phyloP scores from a whole-genome alignment of 1,140 invertebrate genomes.

The Lordiphosa stackelbergi region DNA sequence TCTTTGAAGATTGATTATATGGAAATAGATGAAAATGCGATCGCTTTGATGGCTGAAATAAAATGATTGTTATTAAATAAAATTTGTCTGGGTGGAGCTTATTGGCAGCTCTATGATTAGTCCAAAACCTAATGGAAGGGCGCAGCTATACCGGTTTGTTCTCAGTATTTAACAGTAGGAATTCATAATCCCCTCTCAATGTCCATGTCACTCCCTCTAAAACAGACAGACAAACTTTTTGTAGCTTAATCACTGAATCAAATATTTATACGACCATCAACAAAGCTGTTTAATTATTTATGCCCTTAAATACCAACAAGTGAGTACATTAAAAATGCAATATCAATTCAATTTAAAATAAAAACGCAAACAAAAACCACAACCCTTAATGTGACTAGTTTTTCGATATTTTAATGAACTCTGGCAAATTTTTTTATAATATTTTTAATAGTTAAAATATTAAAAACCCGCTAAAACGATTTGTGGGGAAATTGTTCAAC shows the following conservation, averaged over 20 bases:
- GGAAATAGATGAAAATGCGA: too few relatives aligned
- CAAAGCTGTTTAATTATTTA: constrained; percentile 48
- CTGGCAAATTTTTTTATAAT: neutral
- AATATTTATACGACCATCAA: constrained; percentile 39
- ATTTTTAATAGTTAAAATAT: constrained; percentile 3
- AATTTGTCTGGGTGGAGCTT: too few relatives aligned
- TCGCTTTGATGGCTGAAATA: too few relatives aligned
- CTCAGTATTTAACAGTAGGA: too few relatives aligned
- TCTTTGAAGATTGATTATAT: too few relatives aligned
- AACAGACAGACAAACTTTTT: constrained; percentile 7
- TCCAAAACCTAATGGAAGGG: too few relatives aligned
- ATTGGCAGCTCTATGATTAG: too few relatives aligned
- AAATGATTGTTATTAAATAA: too few relatives aligned
- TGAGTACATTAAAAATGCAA: constrained; percentile 57
- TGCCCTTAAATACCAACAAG: constrained; percentile 3
- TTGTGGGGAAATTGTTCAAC: neutral
- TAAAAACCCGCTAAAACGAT: constrained; percentile 25
- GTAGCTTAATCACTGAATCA: constrained; percentile 21
- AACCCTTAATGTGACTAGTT: constrained; percentile 12
- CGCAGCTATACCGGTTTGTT: too few relatives aligned
- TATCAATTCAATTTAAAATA: constrained; percentile 65
- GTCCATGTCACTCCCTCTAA: neutral
- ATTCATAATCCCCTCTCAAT: constrained; percentile 1
- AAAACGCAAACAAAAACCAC: constrained; percentile 23
- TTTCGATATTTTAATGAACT: constrained; percentile 51